Evolutionary conservation across 2,797 vertebrate species (phyloP).

Genomic region (Morus bassanus): DNA sequence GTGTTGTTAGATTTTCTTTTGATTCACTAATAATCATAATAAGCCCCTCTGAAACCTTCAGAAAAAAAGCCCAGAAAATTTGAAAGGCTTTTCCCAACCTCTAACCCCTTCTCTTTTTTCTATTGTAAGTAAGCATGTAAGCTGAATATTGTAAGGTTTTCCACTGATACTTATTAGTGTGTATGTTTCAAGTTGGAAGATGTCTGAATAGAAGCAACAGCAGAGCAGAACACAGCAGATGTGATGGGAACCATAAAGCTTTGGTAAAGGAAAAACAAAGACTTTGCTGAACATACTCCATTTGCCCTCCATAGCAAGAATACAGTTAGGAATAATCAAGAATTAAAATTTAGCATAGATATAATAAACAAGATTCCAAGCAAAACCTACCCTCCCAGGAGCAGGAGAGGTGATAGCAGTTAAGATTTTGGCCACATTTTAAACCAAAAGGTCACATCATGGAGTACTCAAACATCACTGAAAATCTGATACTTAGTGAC

Average conservation of each 20-base stretch:
- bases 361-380: background rate
- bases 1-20: background rate
- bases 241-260: background rate
- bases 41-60: slow-evolving; percentile 9
- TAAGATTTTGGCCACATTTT: background rate
- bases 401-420: background rate
- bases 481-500: background rate
- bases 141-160: background rate
- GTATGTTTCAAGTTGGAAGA: slow-evolving; percentile 39
- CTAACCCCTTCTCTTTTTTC: background rate
- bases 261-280: background rate
- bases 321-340: background rate
- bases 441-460: background rate
- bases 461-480: background rate
- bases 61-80: background rate
- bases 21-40: background rate
- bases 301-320: background rate
- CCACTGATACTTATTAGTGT: background rate
- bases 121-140: background rate
- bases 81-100: background rate
- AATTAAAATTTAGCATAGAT: background rate
- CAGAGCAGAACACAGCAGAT: slow-evolving; percentile 3
- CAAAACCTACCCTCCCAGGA: background rate
- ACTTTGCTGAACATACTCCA: background rate
- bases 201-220: slow-evolving; percentile 15